Percentiles rank a stretch among this genome's conserved stretches.
Conservation (phyloP, 2,888 invertebrate species). For the Scaptomyza polygonia region DNA sequence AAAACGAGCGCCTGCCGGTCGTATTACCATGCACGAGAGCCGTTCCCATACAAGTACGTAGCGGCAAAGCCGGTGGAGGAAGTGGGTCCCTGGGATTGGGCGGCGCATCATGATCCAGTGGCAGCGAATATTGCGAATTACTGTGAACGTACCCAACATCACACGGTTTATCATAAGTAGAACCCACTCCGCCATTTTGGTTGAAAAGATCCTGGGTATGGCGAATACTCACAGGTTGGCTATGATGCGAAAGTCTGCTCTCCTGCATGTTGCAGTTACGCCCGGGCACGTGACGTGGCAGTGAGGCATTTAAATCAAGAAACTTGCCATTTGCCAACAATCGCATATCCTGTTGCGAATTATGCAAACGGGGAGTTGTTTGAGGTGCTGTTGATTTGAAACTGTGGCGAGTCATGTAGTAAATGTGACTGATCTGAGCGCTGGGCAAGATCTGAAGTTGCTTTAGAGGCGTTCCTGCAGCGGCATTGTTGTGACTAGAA, state of each 20-base stretch:
- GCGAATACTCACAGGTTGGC: constrained; percentile 82
- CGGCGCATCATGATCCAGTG: constrained; percentile 82
- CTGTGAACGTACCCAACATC: constrained; percentile 82
- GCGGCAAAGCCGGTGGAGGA: constrained; percentile 82
- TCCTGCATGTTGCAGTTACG: constrained; percentile 64
- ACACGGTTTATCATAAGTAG: constrained; percentile 67
- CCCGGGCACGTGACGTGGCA: constrained; percentile 70
- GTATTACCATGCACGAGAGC: constrained; percentile 79
- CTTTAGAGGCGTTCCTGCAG: constrained; percentile 69
- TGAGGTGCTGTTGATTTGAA: constrained; percentile 15
- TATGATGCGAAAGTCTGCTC: constrained; percentile 80
- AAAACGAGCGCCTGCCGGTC: constrained; percentile 81
- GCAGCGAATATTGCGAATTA: constrained; percentile 83
- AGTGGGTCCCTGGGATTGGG: constrained; percentile 82
- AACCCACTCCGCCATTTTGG: constrained; percentile 68
- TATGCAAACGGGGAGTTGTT: constrained; percentile 52
- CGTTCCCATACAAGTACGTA: constrained; percentile 77
- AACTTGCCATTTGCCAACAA: constrained; percentile 73
- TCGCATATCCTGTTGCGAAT: constrained; percentile 81
- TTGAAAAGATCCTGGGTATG: constrained; percentile 83
- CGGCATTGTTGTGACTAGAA: constrained; percentile 59
- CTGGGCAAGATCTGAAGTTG: constrained; percentile 82
- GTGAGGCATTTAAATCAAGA: constrained; percentile 60
- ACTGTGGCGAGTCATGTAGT: constrained; percentile 82
- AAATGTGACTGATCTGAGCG: constrained; percentile 83